Conservation (phyloP, 2,797 vertebrate genomes). For the Aldrovandia affinis region DNA sequence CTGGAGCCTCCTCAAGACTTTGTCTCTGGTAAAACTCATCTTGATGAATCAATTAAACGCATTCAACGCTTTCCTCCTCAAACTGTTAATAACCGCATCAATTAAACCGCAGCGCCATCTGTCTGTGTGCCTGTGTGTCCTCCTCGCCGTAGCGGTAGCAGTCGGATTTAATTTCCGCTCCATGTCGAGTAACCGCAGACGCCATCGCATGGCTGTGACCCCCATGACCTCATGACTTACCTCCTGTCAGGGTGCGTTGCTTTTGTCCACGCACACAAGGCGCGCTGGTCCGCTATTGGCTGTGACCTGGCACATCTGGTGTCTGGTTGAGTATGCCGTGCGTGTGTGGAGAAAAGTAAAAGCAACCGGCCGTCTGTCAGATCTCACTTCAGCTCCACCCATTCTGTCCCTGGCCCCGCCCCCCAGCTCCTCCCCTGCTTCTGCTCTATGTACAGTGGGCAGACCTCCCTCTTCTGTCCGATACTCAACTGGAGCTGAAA, state of each 20-base stretch:
- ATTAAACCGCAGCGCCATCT: slow-evolving; percentile 20
- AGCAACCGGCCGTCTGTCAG: slow-evolving; percentile 5
- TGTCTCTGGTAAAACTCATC: slow-evolving; percentile 69
- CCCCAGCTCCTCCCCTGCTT: neutral
- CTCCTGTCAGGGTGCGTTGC: slow-evolving; percentile 23
- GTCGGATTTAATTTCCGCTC: slow-evolving; percentile 3
- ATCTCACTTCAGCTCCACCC: neutral
- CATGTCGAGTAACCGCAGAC: slow-evolving; percentile 7
- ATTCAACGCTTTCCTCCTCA: slow-evolving; percentile 34
- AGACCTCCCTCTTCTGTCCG: neutral
- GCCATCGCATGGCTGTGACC: neutral
- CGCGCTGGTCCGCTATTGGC: slow-evolving; percentile 9
- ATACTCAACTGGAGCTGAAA: neutral
- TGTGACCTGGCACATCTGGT: neutral
- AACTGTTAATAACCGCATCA: slow-evolving; percentile 34
- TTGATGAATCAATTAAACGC: slow-evolving; percentile 39
- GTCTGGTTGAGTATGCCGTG: neutral
- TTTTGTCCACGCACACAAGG: slow-evolving; percentile 21
- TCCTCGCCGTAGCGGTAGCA: neutral
- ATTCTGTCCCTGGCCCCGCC: neutral
- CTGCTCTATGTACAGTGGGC: neutral
- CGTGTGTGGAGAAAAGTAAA: slow-evolving; percentile 1
- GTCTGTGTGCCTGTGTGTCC: slow-evolving; percentile 16
- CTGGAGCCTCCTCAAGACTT: slow-evolving; percentile 69
- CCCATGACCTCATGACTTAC: neutral